A percentile compares a stretch with the other conserved stretches of the same genome.
Conservation (phyloP, 1,140 invertebrate species). For the Drosophila setifemur region DNA sequence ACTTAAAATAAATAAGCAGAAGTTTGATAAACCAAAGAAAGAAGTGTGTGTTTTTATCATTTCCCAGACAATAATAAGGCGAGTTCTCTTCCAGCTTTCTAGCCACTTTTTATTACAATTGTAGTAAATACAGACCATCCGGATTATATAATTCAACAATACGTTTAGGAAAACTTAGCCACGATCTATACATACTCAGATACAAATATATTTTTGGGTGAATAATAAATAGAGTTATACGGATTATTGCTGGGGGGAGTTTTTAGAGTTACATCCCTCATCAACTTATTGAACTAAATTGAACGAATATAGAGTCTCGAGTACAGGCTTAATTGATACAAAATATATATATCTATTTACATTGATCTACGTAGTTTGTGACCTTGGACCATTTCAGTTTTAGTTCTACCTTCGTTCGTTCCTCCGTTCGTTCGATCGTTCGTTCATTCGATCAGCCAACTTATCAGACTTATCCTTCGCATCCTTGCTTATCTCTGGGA, state of each 20-base stretch:
- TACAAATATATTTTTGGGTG: conserved; percentile 22
- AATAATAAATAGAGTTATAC: conserved; percentile 23
- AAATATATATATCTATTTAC: conserved; percentile 42
- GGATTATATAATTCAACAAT: conserved; percentile 53
- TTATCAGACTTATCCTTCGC: conserved; percentile 66
- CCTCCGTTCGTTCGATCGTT: background rate
- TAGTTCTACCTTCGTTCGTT: conserved; percentile 42
- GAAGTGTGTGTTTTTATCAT: no score
- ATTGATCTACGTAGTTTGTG: conserved; percentile 51
- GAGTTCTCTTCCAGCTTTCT: conserved; percentile 15
- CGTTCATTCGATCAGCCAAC: background rate
- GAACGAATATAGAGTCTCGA: conserved; percentile 14
- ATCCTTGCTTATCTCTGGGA: conserved; percentile 23
- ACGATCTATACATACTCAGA: conserved; percentile 19
- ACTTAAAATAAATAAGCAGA: conserved; percentile 59
- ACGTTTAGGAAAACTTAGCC: conserved; percentile 44
- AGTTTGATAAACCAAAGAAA: conserved; percentile 44
- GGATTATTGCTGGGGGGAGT: background rate
- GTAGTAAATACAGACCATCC: conserved; percentile 40
- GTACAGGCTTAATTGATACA: conserved; percentile 14
- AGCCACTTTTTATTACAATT: conserved; percentile 63
- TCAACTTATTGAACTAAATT: conserved; percentile 22
- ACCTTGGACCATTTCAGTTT: conserved; percentile 71
- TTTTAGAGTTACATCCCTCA: conserved; percentile 25
- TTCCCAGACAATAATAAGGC: background rate